Evolutionary conservation across 2,113 vertebrate genomes (phyloP).

Genomic region (Chaetops frenatus): DNA sequence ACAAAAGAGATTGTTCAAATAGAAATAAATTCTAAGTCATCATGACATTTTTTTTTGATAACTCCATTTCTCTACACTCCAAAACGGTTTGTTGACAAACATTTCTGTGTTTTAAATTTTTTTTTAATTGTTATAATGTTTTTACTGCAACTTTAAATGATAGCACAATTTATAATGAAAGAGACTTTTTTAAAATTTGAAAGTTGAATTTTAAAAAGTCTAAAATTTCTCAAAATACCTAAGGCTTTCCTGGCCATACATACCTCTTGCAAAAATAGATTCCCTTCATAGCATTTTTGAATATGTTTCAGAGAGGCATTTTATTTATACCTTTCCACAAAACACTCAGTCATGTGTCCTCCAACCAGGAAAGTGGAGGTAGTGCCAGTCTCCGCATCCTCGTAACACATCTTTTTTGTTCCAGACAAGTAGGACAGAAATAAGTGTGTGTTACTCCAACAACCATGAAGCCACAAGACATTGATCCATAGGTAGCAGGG

Average conservation of each 20-base stretch:
- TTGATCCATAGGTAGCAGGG: not conserved
- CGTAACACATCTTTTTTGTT: rapidly evolving
- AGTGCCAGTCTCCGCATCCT: not conserved
- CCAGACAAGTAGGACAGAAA: not conserved
- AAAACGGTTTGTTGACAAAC: not conserved
- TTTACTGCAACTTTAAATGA: not conserved
- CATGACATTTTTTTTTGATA: not conserved
- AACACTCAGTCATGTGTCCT: not conserved
- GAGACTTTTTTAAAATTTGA: not conserved
- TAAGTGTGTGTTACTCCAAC: rapidly evolving
- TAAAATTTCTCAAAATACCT: not conserved
- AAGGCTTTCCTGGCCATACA: not conserved
- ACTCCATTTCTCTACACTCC: not conserved
- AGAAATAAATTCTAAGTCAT: not conserved
- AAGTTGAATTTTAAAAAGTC: not conserved
- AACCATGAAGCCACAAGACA: not conserved
- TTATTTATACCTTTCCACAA: not conserved
- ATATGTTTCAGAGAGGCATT: not conserved
- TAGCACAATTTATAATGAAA: not conserved
- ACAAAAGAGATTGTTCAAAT: not conserved
- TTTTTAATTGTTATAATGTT: not conserved
- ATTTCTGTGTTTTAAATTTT: not conserved
- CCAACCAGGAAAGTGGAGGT: not conserved
- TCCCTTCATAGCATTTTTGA: not conserved
- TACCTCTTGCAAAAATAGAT: not conserved